Evolutionary conservation across 2,113 vertebrate genomes (phyloP), one percentile per base, ranked within the genome.

Genomic region (Catagonus wagneri): DNA sequence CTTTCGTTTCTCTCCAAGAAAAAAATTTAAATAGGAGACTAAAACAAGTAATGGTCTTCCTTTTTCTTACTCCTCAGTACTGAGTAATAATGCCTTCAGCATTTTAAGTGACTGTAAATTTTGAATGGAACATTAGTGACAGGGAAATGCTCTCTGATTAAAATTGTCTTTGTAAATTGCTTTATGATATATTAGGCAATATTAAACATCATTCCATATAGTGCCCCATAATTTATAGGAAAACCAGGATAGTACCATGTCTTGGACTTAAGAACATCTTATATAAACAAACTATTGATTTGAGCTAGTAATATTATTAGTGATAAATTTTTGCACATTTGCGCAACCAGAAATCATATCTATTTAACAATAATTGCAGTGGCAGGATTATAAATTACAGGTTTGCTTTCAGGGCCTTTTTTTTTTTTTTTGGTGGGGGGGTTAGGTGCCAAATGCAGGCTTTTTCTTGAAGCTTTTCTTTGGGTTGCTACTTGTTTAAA

Each of bases 1-100:
- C 76, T 98, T 97, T 97, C 85, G 97, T 98, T 98, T 97, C 93
- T 97, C 81, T 95, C 95, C 83, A 97, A 98, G 96, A 97, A 98
- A 80, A 95, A 98, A 74, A 92, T 97, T 97, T 84, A 44, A 98
- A 97, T 98, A 75, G 95, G 97, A 93, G 95, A 97, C 96, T 98
- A 63, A 97, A 97, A 97, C 93, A 95, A 90, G 75, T 92, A 96
- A 93, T 93, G 91, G 94, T 98, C 84, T 96, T 50, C 36, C 54
- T 92, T 14, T 89, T 93, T 66, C 65, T 75, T 96, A 79, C 88
- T 15, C 90, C 87, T 92, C 85, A 97, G 97, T 75, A 86, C n/a
- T 96, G 74, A 95, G 44, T 93, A 95, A 63, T 90, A 92, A 90
- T 93, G 78, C 39, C 72, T 93, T 96, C 94, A 65, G n/a, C 58